Percentiles rank a stretch among this genome's conserved stretches.
Conservation (phyloP, 2,797 vertebrate species). For the Orestias chungarensis region DNA sequence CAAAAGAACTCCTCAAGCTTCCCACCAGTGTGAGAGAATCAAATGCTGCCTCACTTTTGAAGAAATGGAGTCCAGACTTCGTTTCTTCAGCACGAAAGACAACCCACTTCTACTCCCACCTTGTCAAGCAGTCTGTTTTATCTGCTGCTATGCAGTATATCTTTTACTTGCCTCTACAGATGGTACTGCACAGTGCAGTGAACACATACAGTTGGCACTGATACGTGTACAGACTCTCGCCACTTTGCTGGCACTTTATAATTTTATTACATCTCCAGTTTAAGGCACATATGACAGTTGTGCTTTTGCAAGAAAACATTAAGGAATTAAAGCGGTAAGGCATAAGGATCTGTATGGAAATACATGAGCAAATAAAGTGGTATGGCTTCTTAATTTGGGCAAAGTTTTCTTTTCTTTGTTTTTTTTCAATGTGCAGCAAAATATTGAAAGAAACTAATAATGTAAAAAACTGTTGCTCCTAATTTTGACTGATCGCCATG, state of each 20-base stretch:
- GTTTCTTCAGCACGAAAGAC: slow-evolving; percentile 54
- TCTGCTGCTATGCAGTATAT: slow-evolving; percentile 57
- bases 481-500: slow-evolving; percentile 26
- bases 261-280: slow-evolving; percentile 25
- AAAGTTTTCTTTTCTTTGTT: neutral
- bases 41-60: slow-evolving; percentile 55
- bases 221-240: slow-evolving; percentile 39
- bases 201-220: slow-evolving; percentile 53
- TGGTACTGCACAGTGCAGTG: slow-evolving; percentile 34
- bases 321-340: slow-evolving; percentile 2
- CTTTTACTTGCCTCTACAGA: slow-evolving; percentile 54
- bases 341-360: neutral
- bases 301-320: slow-evolving; percentile 1
- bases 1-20: slow-evolving; percentile 38
- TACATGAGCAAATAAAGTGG: neutral
- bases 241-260: slow-evolving; percentile 33
- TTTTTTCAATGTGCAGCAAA: slow-evolving; percentile 8
- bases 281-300: slow-evolving; percentile 7
- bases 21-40: slow-evolving; percentile 35
- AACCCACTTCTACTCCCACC: slow-evolving; percentile 69
- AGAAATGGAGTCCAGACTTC: slow-evolving; percentile 65
- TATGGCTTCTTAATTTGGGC: neutral
- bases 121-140: slow-evolving; percentile 66
- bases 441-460: neutral
- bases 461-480: slow-evolving; percentile 20